Percentiles rank a stretch among this genome's conserved stretches.
Evolutionary conservation across 2,797 vertebrate genomes (phyloP).

Genomic region (Clarias fuscus): DNA sequence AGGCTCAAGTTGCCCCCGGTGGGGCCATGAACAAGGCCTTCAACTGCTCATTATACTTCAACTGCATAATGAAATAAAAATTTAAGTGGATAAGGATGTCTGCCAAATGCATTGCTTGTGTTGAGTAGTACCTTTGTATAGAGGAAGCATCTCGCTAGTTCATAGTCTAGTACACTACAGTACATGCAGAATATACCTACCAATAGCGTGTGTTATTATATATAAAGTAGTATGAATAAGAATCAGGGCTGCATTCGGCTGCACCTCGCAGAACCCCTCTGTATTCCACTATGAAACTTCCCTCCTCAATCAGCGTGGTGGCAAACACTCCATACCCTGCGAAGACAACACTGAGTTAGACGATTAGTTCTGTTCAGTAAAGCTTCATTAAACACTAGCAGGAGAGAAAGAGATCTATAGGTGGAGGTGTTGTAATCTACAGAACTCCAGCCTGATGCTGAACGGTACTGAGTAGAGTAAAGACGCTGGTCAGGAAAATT

Average conservation of each 20-base stretch:
- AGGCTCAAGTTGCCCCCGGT: too few species aligned
- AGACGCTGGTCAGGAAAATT: too few species aligned
- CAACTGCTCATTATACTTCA: too few species aligned
- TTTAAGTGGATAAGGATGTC: too few species aligned
- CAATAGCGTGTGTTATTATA: constrained; percentile 20
- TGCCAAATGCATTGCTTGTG: neutral
- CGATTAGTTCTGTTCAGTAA: neutral
- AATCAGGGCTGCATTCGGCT: neutral
- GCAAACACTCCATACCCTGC: constrained; percentile 27
- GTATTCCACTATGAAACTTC: constrained; percentile 36
- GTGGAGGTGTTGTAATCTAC: too few species aligned
- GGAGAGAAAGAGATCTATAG: too few species aligned
- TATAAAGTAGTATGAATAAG: constrained; percentile 33
- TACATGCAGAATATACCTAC: neutral
- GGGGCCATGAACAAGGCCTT: too few species aligned
- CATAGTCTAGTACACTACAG: neutral
- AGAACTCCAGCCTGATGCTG: too few species aligned
- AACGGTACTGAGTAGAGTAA: too few species aligned
- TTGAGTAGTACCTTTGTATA: neutral
- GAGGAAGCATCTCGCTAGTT: neutral
- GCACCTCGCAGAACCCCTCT: constrained; percentile 18
- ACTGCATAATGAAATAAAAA: too few species aligned
- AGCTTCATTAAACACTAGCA: neutral
- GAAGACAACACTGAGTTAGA: neutral
- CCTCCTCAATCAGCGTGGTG: neutral